A percentile compares a stretch with the other conserved stretches of the same genome.
Evolutionary conservation across 2,888 invertebrate species (phyloP).

Genomic region (Mesopsocus fuscifrons): DNA sequence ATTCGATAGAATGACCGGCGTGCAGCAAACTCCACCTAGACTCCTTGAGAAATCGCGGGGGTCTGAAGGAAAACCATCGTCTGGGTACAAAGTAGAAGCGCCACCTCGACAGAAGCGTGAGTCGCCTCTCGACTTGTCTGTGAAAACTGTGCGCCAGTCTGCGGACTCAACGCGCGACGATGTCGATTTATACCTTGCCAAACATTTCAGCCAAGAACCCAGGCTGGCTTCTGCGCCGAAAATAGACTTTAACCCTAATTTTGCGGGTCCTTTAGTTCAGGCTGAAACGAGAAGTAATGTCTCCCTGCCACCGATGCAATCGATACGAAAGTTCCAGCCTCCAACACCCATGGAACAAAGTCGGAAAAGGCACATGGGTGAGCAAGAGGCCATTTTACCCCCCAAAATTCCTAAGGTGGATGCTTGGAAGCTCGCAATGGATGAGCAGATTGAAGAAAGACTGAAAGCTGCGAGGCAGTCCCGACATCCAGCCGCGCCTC

Average conservation of each 20-base stretch:
- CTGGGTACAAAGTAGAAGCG: too few species aligned
- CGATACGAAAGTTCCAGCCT: not conserved
- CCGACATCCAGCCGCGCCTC: slow-evolving; percentile 2
- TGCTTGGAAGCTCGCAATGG: slow-evolving; percentile 32
- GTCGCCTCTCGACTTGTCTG: slow-evolving; percentile 71
- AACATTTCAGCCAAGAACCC: not conserved
- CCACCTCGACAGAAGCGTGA: slow-evolving; percentile 36
- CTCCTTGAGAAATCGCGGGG: not conserved
- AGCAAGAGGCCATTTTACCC: slow-evolving; percentile 17
- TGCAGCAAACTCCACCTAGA: not conserved
- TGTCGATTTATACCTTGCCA: slow-evolving; percentile 24
- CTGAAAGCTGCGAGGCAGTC: slow-evolving; percentile 22
- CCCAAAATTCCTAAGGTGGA: slow-evolving; percentile 31
- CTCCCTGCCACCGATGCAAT: not conserved
- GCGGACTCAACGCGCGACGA: slow-evolving; percentile 69
- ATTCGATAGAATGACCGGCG: slow-evolving; percentile 5
- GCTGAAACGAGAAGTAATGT: not conserved
- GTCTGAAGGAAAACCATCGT: not conserved
- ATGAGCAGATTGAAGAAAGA: slow-evolving; percentile 34
- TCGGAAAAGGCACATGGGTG: not conserved
- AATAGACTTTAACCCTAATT: slow-evolving; percentile 58
- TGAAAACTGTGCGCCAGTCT: slow-evolving; percentile 72
- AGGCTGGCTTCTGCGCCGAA: slow-evolving; percentile 14
- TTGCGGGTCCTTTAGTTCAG: slow-evolving; percentile 20
- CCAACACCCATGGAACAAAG: not conserved